A percentile compares a stretch with the other conserved stretches of the same genome.
Evolutionary conservation across 2,888 invertebrate species (phyloP).

Genomic region (Epinotia bilunana): DNA sequence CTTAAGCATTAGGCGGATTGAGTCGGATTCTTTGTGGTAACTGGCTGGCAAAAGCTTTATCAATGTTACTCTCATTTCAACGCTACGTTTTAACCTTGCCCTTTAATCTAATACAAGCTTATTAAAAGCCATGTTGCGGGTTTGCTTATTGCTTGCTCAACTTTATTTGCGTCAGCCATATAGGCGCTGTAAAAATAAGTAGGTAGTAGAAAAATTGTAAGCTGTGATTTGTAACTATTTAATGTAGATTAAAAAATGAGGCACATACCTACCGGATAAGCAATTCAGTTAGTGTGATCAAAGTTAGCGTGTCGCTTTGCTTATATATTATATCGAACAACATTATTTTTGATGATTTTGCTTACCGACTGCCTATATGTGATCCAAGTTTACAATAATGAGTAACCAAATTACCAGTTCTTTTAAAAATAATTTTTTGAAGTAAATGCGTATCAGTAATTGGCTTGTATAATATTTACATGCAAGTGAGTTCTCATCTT

Average conservation of each 20-base stretch:
- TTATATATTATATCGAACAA: slow-evolving; percentile 21
- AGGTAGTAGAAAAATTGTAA: slow-evolving; percentile 31
- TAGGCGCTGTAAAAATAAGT: slow-evolving; percentile 24
- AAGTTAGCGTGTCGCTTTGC: slow-evolving; percentile 33
- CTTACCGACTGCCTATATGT: slow-evolving; percentile 18
- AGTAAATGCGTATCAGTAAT: neutral
- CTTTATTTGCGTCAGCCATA: slow-evolving; percentile 32
- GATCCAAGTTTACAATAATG: slow-evolving; percentile 8
- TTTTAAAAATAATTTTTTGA: neutral
- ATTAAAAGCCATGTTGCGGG: slow-evolving; percentile 28
- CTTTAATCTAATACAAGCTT: slow-evolving; percentile 29
- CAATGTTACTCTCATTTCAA: slow-evolving; percentile 7
- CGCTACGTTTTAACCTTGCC: slow-evolving; percentile 3
- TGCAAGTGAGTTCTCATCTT: slow-evolving; percentile 31
- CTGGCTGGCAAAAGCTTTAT: slow-evolving; percentile 37
- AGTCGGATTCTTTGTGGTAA: slow-evolving; percentile 29
- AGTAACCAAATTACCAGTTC: slow-evolving; percentile 2
- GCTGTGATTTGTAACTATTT: slow-evolving; percentile 37
- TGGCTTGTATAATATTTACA: slow-evolving; percentile 20
- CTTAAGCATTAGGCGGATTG: slow-evolving; percentile 65
- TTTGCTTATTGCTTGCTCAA: slow-evolving; percentile 32
- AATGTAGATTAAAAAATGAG: slow-evolving; percentile 27
- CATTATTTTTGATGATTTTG: slow-evolving; percentile 20
- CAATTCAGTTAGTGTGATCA: slow-evolving; percentile 24
- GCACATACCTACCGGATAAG: slow-evolving; percentile 17